Percentiles rank a stretch among this genome's conserved stretches.
Conservation (phyloP, 2,113 vertebrate species). For the Triplophysa siluroides region DNA sequence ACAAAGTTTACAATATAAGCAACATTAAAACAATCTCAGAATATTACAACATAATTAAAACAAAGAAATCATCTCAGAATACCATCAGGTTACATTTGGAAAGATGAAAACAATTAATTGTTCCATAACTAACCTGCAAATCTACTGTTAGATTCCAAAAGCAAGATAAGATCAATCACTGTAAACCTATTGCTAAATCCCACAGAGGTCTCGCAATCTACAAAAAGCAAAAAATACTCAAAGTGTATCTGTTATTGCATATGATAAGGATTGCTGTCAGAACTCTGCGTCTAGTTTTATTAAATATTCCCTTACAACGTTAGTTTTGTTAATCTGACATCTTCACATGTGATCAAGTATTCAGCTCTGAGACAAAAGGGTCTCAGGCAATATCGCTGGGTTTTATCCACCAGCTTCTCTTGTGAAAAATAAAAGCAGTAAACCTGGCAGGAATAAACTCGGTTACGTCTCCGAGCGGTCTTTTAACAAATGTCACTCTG, state of each 20-base stretch:
- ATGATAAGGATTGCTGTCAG: conserved; percentile 25
- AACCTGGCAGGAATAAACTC: neutral
- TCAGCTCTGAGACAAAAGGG: conserved; percentile 4
- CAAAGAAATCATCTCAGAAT: neutral
- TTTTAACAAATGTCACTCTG: conserved; percentile 13
- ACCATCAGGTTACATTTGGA: neutral
- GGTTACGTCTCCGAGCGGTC: conserved; percentile 1
- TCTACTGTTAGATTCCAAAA: conserved; percentile 29
- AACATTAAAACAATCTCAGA: conserved; percentile 48
- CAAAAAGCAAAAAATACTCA: conserved; percentile 47
- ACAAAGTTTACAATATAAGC: conserved; percentile 64
- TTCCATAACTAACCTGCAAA: neutral
- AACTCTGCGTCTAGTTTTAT: neutral
- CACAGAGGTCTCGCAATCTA: conserved; percentile 60
- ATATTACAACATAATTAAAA: conserved; percentile 37
- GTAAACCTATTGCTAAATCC: conserved; percentile 48
- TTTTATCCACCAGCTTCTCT: conserved; percentile 9
- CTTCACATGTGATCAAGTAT: conserved; percentile 29
- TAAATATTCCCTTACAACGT: conserved; percentile 62
- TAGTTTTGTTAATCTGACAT: conserved; percentile 41
- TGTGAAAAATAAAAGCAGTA: neutral
- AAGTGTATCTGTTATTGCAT: conserved; percentile 29
- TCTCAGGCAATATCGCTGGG: conserved; percentile 8
- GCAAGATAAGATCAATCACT: conserved; percentile 30
- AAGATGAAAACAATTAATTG: neutral